Evolutionary conservation across 2,797 vertebrate genomes (phyloP), one percentile per base, ranked within the genome.

Genomic region (Mionectes olivaceus): DNA sequence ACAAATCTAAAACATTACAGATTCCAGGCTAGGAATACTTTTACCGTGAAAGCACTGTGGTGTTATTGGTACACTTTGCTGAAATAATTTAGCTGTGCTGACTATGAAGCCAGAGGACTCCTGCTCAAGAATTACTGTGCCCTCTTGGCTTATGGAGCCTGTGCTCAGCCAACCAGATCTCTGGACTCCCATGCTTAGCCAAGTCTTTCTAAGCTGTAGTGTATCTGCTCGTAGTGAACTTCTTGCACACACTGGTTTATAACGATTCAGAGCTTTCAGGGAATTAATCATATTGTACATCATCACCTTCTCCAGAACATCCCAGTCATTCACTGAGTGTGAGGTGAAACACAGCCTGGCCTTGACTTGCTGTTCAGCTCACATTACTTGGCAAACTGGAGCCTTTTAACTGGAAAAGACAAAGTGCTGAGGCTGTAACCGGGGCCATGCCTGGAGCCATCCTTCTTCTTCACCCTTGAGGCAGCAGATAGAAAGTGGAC

Each of bases 321-420:
- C 43, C 6, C 57, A 24, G 65, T 32, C 19, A 4, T 3, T 33
- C 5, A 0, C 59, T 35, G 50, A 43, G 61, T 44, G 39, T 0
- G 10, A 27, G 25, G 32, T 12, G 60, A 84, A 49, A 68, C 7
- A 53, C 6, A 50, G 77, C 23, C 17, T 7, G 15, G 25, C 60
- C 74, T 32, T 16, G 2, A 4, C 13, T 19, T 10, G 10, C 55
- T 81, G 33, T 7, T 53, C 56, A 71, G 41, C 57, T 60, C 46
- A 1, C 39, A 33, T 35, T 10, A 37, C 2, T 39, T 55, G 55
- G 47, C 63, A 41, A 24, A 39, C 18, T 15, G 15, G 23, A 39
- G 61, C 23, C 28, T 30, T 30, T 52, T 7, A 30, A 11, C 50
- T 52, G 30, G 50, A 52, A 52, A 28, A 52, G 17, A 7, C 28